phyloP scores from a whole-genome alignment of 1,140 invertebrate genomes.

The Rhizoglyphus robini region DNA sequence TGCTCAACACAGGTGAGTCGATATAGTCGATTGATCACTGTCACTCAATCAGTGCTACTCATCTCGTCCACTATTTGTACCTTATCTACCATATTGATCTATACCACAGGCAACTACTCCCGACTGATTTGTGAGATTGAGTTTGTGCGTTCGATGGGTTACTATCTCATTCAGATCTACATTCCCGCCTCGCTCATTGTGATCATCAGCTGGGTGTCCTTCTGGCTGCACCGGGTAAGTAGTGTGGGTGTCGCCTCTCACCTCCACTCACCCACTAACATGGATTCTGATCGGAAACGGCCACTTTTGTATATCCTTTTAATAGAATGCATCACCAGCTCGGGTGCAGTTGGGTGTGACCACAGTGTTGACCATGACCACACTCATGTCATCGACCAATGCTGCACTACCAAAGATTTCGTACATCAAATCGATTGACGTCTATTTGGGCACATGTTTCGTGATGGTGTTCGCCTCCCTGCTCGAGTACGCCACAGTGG shows the following conservation, averaged over 20 bases:
- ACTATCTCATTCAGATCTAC: conserved; percentile 44
- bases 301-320: background rate
- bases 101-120: conserved; percentile 38
- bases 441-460: conserved; percentile 94
- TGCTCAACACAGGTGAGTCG: conserved; percentile 26
- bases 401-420: conserved; percentile 94
- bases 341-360: conserved; percentile 40
- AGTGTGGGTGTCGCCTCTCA: background rate
- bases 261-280: background rate
- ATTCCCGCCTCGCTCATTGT: conserved; percentile 40
- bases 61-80: too few relatives aligned
- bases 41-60: background rate
- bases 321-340: conserved; percentile 32
- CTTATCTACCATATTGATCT: background rate
- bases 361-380: conserved; percentile 72
- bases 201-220: conserved; percentile 40
- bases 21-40: background rate
- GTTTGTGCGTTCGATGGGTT: conserved; percentile 37
- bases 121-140: conserved; percentile 36
- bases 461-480: conserved; percentile 94
- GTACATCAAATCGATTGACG: conserved; percentile 96
- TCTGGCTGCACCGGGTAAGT: conserved; percentile 35
- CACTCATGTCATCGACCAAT: conserved; percentile 95
- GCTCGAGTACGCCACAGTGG: conserved; percentile 82
- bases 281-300: background rate